Evolutionary conservation across 2,888 invertebrate species (phyloP).

Genomic region (Artemia sp.): DNA sequence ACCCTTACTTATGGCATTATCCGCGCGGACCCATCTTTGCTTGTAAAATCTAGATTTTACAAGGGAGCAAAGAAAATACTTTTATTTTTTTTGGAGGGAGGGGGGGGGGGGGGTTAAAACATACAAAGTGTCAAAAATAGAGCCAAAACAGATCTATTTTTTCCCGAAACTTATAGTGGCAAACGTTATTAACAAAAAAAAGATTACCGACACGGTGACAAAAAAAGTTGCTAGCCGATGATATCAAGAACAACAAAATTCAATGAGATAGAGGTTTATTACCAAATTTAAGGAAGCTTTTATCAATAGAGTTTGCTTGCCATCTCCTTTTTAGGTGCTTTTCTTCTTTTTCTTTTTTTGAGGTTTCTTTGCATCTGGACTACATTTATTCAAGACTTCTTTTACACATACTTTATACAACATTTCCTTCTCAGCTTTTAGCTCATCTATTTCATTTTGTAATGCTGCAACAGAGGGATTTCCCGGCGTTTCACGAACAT

Average conservation of each 20-base stretch:
- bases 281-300: not conserved
- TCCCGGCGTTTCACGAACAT: not conserved
- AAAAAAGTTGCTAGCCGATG: not conserved
- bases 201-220: not conserved
- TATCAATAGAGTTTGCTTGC: not conserved
- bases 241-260: not conserved
- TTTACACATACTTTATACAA: constrained; percentile 41
- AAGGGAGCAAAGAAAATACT: too few species aligned
- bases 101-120: too few species aligned
- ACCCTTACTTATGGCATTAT: too few species aligned
- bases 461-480: constrained; percentile 10
- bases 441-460: constrained; percentile 38
- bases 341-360: not conserved
- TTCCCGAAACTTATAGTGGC: too few species aligned
- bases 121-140: too few species aligned
- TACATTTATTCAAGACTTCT: constrained; percentile 31
- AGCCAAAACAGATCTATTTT: too few species aligned
- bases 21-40: too few species aligned
- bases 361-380: not conserved
- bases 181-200: not conserved
- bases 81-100: too few species aligned
- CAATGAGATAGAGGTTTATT: too few species aligned
- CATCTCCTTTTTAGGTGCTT: not conserved
- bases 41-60: too few species aligned
- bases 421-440: constrained; percentile 42